phyloP scores from a whole-genome alignment of 2,888 invertebrate species.

The Ectemnius lituratus region DNA sequence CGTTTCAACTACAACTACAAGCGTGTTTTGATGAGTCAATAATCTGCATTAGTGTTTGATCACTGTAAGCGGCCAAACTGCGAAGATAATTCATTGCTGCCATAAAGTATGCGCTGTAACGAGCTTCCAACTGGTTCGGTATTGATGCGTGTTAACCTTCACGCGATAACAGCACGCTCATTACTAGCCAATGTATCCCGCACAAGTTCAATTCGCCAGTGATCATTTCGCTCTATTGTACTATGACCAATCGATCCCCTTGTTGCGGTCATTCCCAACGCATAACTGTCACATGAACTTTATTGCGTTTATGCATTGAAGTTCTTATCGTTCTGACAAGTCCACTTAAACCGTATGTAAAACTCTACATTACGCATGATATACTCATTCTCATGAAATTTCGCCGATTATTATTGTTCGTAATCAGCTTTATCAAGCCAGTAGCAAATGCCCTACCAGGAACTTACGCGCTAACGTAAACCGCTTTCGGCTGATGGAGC shows the following conservation, averaged over 20 bases:
- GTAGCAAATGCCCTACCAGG: no score
- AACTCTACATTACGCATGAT: no score
- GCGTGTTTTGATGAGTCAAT: background rate
- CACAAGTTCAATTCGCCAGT: background rate
- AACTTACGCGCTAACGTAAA: slow-evolving; percentile 27
- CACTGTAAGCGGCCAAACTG: background rate
- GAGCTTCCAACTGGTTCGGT: slow-evolving; percentile 18
- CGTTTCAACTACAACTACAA: no score
- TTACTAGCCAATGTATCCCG: slow-evolving; percentile 1
- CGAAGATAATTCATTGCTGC: slow-evolving; percentile 20
- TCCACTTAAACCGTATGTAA: no score
- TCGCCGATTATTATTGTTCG: background rate
- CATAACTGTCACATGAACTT: no score
- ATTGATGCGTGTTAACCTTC: slow-evolving; percentile 23
- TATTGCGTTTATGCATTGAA: no score
- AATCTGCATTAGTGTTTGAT: background rate
- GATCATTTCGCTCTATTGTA: background rate
- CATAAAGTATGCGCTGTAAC: slow-evolving; percentile 19
- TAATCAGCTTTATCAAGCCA: background rate
- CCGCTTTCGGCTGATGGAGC: slow-evolving; percentile 12
- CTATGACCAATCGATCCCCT: no score
- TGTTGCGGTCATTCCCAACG: no score
- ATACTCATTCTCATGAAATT: slow-evolving; percentile 5
- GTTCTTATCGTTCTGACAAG: no score
- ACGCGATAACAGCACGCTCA: slow-evolving; percentile 17